Evolutionary conservation across 2,888 invertebrate genomes (phyloP).

Genomic region (Leptura quadrifasciata): DNA sequence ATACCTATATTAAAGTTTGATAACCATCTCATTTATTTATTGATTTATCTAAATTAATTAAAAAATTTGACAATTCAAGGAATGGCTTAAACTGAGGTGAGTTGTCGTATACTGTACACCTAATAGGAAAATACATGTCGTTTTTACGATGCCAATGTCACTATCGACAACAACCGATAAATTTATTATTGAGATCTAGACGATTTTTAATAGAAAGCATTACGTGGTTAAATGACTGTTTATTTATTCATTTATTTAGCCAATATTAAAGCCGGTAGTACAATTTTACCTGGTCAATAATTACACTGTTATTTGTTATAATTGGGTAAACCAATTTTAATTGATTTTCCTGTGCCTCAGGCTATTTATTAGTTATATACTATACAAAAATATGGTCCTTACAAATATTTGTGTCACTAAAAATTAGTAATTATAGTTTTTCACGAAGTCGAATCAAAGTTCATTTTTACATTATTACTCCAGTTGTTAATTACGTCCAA

Average conservation of each 20-base stretch:
- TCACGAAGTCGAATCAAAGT: too few species aligned
- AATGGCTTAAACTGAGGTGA: neutral
- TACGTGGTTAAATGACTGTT: neutral
- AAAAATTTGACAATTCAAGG: neutral
- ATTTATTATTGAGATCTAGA: neutral
- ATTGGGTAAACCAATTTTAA: neutral
- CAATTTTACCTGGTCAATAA: neutral
- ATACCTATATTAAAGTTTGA: too few species aligned
- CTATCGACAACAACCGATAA: neutral
- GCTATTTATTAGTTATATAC: too few species aligned
- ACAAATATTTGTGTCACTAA: too few species aligned
- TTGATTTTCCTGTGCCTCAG: neutral
- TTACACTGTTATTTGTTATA: neutral
- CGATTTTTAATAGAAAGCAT: neutral
- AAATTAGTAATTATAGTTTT: too few species aligned
- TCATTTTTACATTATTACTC: too few species aligned
- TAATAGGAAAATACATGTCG: neutral
- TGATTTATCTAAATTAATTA: neutral
- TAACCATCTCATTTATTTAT: neutral
- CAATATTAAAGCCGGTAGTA: neutral
- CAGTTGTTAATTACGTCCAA: too few species aligned
- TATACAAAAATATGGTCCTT: too few species aligned
- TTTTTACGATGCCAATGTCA: neutral
- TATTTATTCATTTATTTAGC: neutral
- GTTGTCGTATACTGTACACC: neutral